These are phyloP conservation scores for Onychorhynchus coronatus DNA, from an alignment of 2,113 vertebrate species.

Conservation along the genomic window DNA sequence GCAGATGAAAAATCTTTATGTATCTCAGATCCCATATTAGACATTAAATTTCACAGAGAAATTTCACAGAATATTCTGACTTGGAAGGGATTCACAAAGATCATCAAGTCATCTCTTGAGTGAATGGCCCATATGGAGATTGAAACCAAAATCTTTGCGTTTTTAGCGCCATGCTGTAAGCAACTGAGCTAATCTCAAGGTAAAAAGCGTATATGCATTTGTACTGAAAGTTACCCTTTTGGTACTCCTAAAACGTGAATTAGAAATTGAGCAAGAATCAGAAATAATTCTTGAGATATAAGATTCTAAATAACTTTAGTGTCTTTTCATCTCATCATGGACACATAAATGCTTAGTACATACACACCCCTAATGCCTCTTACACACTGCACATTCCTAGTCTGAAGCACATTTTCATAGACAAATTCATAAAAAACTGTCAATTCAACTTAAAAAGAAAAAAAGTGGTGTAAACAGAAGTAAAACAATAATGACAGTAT, in stretches of 20 bases:
- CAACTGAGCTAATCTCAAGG: background rate
- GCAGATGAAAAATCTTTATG: background rate
- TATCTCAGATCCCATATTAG: background rate
- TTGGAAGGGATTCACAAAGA: background rate
- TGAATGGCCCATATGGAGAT: background rate
- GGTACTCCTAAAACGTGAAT: background rate
- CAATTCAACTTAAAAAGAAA: background rate
- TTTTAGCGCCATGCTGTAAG: background rate
- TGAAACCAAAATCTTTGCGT: background rate
- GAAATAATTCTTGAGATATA: background rate
- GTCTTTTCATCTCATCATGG: background rate
- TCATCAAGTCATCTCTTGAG: background rate
- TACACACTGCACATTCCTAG: background rate
- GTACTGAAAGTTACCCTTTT: background rate
- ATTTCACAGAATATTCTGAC: background rate
- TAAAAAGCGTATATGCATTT: background rate
- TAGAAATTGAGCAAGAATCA: background rate
- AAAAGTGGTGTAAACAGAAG: background rate
- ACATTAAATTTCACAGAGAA: background rate
- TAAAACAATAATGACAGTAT: background rate
- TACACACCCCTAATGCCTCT: background rate
- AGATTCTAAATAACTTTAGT: background rate
- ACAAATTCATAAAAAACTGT: background rate
- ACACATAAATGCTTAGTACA: background rate
- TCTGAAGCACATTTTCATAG: background rate